Conservation (phyloP, 2,113 vertebrate species). For the Centropristis striata region DNA sequence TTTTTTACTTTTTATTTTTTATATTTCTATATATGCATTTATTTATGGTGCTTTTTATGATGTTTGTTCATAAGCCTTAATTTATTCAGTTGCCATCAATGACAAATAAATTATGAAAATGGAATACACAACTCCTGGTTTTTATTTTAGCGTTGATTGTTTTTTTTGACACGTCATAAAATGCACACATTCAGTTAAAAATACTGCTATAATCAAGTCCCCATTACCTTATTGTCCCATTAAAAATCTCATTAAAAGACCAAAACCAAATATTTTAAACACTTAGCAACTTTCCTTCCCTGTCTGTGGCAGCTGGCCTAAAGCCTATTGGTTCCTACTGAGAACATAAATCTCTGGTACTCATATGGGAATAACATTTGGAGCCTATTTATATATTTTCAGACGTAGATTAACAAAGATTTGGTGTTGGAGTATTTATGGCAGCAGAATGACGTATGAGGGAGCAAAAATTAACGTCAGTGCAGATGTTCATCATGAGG, state of each 20-base stretch:
- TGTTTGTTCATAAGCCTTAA: conserved; percentile 90
- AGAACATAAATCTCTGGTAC: too few relatives aligned
- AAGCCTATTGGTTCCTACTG: too few relatives aligned
- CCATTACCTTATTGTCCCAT: too few relatives aligned
- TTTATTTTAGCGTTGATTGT: conserved; percentile 39
- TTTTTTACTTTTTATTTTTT: conserved; percentile 84
- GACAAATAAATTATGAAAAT: conserved; percentile 84
- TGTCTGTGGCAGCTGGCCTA: too few relatives aligned
- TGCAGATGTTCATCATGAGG: neutral
- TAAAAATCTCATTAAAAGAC: too few relatives aligned
- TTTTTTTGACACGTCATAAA: neutral
- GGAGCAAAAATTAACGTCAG: neutral
- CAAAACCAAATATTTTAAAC: too few relatives aligned
- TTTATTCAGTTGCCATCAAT: conserved; percentile 89
- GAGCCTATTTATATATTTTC: too few relatives aligned
- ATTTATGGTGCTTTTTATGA: conserved; percentile 89
- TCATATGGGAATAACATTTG: too few relatives aligned
- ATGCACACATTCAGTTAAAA: too few relatives aligned
- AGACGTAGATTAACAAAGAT: too few relatives aligned
- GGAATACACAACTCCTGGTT: conserved; percentile 25
- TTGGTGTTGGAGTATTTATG: neutral
- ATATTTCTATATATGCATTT: conserved; percentile 87
- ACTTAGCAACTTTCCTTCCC: too few relatives aligned
- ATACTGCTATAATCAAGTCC: too few relatives aligned
- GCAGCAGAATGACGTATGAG: neutral